phyloP scores from a whole-genome alignment of 1,140 invertebrate genomes.

The Solenopsis fugax region DNA sequence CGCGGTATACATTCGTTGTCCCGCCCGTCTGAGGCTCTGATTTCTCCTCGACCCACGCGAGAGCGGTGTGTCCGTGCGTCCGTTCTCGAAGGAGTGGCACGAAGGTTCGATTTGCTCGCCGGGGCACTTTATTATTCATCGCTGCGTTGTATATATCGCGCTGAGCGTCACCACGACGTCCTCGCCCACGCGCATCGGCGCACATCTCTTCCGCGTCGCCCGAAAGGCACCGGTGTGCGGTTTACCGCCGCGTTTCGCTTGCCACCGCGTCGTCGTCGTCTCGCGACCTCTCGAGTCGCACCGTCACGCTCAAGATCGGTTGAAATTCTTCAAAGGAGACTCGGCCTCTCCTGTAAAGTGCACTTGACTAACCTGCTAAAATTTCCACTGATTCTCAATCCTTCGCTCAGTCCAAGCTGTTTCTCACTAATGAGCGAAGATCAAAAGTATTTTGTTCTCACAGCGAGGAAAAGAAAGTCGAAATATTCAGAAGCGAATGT shows the following conservation, averaged over 20 bases:
- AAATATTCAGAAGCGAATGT: too few species aligned
- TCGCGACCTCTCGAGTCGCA: background rate
- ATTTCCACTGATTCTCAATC: background rate
- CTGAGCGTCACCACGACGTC: background rate
- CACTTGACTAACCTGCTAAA: background rate
- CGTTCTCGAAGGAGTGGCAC: slow-evolving; percentile 53
- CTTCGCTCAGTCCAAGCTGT: background rate
- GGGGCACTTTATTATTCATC: slow-evolving; percentile 25
- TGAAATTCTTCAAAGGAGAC: background rate
- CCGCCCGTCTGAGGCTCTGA: slow-evolving; percentile 67
- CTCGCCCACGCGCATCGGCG: slow-evolving; percentile 5
- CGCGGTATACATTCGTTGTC: slow-evolving; percentile 34
- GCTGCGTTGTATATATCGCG: background rate
- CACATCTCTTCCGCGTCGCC: background rate
- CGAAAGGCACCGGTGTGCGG: background rate
- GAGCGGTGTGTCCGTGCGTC: slow-evolving; percentile 17
- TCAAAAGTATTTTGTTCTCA: too few species aligned
- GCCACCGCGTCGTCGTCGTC: background rate
- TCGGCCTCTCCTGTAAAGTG: background rate
- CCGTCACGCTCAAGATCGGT: background rate
- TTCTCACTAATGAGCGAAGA: background rate
- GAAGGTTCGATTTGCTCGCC: background rate
- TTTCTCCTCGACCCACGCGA: slow-evolving; percentile 76
- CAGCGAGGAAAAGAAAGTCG: too few species aligned
- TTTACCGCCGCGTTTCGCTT: background rate